A percentile compares a stretch with the other conserved stretches of the same genome.
These are phyloP conservation scores for Congeria kusceri DNA, from an alignment of 2,888 invertebrate genomes.

Conservation along the genomic window DNA sequence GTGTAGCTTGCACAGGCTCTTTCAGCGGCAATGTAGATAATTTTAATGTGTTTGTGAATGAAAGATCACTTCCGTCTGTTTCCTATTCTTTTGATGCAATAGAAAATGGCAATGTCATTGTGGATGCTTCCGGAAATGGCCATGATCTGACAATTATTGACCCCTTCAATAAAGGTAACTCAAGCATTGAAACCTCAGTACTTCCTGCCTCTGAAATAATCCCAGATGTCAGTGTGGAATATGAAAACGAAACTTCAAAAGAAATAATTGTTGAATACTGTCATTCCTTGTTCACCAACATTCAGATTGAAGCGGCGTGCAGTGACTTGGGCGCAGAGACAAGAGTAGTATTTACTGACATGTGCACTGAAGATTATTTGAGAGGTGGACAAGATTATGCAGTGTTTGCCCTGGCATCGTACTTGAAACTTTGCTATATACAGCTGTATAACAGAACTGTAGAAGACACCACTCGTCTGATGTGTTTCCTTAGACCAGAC, in stretches of 20 bases:
- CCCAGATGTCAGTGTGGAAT: conserved; percentile 12
- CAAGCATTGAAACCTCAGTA: conserved; percentile 21
- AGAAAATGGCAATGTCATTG: conserved; percentile 5
- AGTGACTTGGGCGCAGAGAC: conserved; percentile 1
- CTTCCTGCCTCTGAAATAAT: conserved; percentile 31
- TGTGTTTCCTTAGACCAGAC: conserved; percentile 17
- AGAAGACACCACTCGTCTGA: not conserved
- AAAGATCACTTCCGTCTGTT: conserved; percentile 8
- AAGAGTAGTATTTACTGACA: conserved; percentile 11
- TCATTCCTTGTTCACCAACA: conserved; percentile 17
- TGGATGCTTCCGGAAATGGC: conserved; percentile 12
- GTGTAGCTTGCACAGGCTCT: conserved; percentile 41
- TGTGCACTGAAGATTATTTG: conserved; percentile 33
- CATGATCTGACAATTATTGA: conserved; percentile 26
- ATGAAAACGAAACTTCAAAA: conserved; percentile 17
- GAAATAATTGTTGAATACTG: conserved; percentile 23
- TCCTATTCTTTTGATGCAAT: conserved; percentile 27
- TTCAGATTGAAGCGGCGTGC: conserved; percentile 19
- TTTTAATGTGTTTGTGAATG: conserved; percentile 13
- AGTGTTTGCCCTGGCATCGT: conserved; percentile 17
- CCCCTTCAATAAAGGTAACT: conserved; percentile 24
- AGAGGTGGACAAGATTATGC: conserved; percentile 17
- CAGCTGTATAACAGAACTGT: conserved; percentile 8
- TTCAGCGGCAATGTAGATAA: conserved; percentile 57
- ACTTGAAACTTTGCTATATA: conserved; percentile 22